Evolutionary conservation across 1,140 invertebrate genomes (phyloP), one percentile per base, ranked within the genome.

Genomic region (Lutraria rhynchaena): DNA sequence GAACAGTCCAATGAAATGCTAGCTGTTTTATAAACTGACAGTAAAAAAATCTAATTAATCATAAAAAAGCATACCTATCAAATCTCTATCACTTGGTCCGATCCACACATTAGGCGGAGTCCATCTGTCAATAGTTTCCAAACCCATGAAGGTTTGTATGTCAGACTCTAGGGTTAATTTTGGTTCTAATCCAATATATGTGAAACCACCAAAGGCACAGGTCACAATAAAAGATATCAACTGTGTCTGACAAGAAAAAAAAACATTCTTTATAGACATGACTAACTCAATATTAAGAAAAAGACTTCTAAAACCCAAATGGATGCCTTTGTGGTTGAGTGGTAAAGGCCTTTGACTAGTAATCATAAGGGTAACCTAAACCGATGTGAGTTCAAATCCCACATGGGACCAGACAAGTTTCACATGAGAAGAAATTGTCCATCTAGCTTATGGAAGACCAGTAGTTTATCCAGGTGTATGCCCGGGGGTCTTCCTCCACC

Each of bases 41-140:
- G n/a, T n/a, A n/a, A n/a, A n/a, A n/a, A n/a, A n/a, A n/a, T n/a
- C n/a, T n/a, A n/a, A n/a, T n/a, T n/a, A n/a, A n/a, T n/a, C n/a
- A 5, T 41, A 41, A 41, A 41, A 41, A 41, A 51, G 44, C 74
- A 55, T 83, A 89, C 89, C 81, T 37, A 88, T 86, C 44, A 89
- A 63, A 27, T 44, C 60, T 27, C 33, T 73, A n/a, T 82, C 71
- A 19, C 83, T 74, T 35, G 89, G 88, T 17, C 89, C 89, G 3
- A 90, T 86, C 89, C 88, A 90, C 1, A 89, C 46, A 60, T 90
- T 90, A n/a, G 89, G 87, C 37, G 70, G 53, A 13, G 69, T 60
- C 83, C 83, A 85, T 24, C 74, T 78, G 41, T 85, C 70, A 17
- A 89, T 55, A 0, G 83, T 86, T 60, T 90, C 89, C 46, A 71